A percentile compares a stretch with the other conserved stretches of the same genome.
Conservation (phyloP, 1,140 invertebrate species). For the Atta colombica region DNA sequence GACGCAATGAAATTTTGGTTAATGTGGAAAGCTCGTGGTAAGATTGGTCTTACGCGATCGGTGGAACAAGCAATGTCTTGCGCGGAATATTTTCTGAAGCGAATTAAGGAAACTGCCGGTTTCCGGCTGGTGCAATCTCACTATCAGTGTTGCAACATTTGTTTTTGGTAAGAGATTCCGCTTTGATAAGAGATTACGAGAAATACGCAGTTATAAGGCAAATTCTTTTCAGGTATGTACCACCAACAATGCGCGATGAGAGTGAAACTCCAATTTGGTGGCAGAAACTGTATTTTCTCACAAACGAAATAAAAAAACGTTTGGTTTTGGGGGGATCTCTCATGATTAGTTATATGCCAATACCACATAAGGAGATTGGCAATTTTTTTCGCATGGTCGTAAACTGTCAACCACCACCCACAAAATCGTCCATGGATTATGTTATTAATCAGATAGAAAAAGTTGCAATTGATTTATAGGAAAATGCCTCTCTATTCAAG, state of each 20-base stretch:
- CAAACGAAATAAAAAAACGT: constrained; percentile 93
- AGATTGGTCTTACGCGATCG: constrained; percentile 87
- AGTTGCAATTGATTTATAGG: constrained; percentile 86
- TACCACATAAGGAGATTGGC: constrained; percentile 88
- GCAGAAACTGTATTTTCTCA: constrained; percentile 90
- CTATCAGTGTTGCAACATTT: constrained; percentile 94
- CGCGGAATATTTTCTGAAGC: constrained; percentile 88
- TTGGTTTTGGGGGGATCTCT: constrained; percentile 92
- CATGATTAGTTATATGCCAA: constrained; percentile 95
- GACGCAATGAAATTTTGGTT: constrained; percentile 98
- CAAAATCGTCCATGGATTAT: constrained; percentile 88
- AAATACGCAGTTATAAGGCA: not conserved
- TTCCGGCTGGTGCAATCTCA: constrained; percentile 89
- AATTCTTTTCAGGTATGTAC: constrained; percentile 88
- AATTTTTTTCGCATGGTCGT: constrained; percentile 97
- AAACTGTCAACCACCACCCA: constrained; percentile 91
- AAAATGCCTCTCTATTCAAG: not conserved
- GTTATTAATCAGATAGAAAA: constrained; percentile 88
- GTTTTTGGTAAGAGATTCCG: constrained; percentile 92
- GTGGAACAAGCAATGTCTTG: constrained; percentile 90
- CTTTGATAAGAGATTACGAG: not conserved
- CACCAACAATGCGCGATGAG: constrained; percentile 89
- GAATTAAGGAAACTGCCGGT: constrained; percentile 86
- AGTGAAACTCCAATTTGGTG: constrained; percentile 90
- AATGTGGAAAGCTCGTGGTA: constrained; percentile 94